Base-by-base conservation (phyloP, 2,113 vertebrate genomes). In the Rhynchopsitta pachyrhyncha region DNA sequence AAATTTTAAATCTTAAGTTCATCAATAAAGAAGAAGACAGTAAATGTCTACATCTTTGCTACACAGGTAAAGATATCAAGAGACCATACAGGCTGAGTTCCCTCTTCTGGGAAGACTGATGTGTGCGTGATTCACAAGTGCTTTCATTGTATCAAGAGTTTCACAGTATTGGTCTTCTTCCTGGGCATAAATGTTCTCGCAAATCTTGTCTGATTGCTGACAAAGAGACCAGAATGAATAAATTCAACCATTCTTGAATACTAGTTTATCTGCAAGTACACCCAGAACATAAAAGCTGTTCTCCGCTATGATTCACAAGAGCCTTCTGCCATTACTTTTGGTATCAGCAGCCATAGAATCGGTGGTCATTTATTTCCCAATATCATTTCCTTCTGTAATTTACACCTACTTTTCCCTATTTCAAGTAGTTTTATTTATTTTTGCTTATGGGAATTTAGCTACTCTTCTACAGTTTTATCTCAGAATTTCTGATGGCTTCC, bases 201-300 rank as follows among this genome's bases (percentile, higher is more conserved):
- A 90, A 75, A 82, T 86, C 71, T 91, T 68, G 46, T 28, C 42
- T 88, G 28, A 67, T 14, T 69, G 37, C 27, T 84, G 77, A 93
- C 76, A 95, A 41, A 63, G 37, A 80, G 39, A 81, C 46, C 17
- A 90, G 37, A 68, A 78, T 49, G 41, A 86, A 78, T 50, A 42
- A 90, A 86, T 60, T 63, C 49, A 88, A 9, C 39, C 14, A n/a
- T 59, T 78, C 88, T 68, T 94, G 33, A 86, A 68, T 20, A 46
- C 46, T 68, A 33, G 28, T 88, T 83, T 94, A 81, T 94, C 76
- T 70, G 13, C 46, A 90, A 90, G 49, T 74, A 90, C 23, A 81
- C 20, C 20, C 46, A 81, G 73, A 92, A 90, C 29, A 83, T 11
- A 80, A 88, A 95, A 96, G 73, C 88, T 88, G 59, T 78, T 90